Conservation (phyloP, 1,140 invertebrate species). For the Branchinecta lindahli region DNA sequence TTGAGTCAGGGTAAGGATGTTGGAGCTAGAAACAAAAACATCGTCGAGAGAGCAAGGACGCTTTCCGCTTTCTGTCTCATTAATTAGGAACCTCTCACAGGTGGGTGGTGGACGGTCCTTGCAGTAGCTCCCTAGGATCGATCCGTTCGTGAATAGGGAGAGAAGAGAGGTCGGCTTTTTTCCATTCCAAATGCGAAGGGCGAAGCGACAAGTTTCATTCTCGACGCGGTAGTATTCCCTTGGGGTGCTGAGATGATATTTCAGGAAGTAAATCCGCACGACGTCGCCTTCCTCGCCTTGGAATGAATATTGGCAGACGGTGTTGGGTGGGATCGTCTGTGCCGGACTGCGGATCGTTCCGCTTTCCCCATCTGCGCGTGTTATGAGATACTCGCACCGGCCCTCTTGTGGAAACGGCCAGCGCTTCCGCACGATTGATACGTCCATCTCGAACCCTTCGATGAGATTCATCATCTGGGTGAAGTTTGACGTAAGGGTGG, state of each 20-base stretch:
- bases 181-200: not conserved
- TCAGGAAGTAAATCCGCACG: conserved; percentile 71
- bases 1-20: conserved; percentile 15
- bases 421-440: conserved; percentile 30
- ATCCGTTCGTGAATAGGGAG: conserved; percentile 8
- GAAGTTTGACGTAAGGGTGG: conserved; percentile 45
- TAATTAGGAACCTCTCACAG: conserved; percentile 15
- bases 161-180: not conserved
- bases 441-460: conserved; percentile 72
- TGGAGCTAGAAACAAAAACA: conserved; percentile 15
- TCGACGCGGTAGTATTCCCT: not conserved
- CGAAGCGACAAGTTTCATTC: not conserved
- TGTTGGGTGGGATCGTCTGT: conserved; percentile 65
- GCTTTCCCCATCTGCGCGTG: conserved; percentile 44
- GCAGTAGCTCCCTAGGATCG: conserved; percentile 15
- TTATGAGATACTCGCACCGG: conserved; percentile 69
- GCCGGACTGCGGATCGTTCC: conserved; percentile 59
- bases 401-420: conserved; percentile 43
- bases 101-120: conserved; percentile 17
- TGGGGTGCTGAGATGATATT: conserved; percentile 45
- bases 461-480: conserved; percentile 55
- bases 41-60: conserved; percentile 17
- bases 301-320: conserved; percentile 69
- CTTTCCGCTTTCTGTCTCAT: not conserved
- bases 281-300: conserved; percentile 35